phyloP scores from a whole-genome alignment of 2,797 vertebrate genomes.

The Psittacula echo region DNA sequence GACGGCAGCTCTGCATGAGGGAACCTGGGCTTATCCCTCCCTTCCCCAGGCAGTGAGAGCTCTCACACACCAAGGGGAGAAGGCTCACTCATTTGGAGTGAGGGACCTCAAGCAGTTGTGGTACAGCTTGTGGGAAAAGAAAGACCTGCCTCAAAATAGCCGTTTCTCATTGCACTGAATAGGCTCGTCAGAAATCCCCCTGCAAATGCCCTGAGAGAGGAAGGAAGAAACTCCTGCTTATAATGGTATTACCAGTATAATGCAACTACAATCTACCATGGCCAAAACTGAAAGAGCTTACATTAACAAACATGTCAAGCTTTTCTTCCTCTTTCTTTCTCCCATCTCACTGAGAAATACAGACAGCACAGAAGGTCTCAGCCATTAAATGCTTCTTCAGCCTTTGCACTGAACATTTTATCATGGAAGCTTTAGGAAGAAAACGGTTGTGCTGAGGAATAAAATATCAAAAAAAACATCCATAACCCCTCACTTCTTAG shows the following conservation, averaged over 20 bases:
- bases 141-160: neutral
- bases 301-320: neutral
- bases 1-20: neutral
- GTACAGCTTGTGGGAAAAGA: neutral
- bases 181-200: neutral
- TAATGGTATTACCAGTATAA: neutral
- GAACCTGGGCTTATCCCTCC: neutral
- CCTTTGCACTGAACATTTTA: neutral
- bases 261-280: neutral
- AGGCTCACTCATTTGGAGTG: neutral
- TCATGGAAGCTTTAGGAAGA: neutral
- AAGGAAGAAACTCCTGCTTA: neutral
- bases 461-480: neutral
- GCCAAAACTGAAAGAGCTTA: neutral
- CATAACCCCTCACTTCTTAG: neutral
- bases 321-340: neutral
- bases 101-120: neutral
- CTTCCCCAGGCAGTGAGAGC: neutral
- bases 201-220: neutral
- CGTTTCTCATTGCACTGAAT: neutral
- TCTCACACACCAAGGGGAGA: neutral
- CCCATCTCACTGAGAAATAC: neutral
- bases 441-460: neutral
- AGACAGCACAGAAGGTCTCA: neutral
- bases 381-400: neutral